A percentile compares a stretch with the other conserved stretches of the same genome.
phyloP scores from a whole-genome alignment of 2,113 vertebrate genomes.

The Platysternon megacephalum region DNA sequence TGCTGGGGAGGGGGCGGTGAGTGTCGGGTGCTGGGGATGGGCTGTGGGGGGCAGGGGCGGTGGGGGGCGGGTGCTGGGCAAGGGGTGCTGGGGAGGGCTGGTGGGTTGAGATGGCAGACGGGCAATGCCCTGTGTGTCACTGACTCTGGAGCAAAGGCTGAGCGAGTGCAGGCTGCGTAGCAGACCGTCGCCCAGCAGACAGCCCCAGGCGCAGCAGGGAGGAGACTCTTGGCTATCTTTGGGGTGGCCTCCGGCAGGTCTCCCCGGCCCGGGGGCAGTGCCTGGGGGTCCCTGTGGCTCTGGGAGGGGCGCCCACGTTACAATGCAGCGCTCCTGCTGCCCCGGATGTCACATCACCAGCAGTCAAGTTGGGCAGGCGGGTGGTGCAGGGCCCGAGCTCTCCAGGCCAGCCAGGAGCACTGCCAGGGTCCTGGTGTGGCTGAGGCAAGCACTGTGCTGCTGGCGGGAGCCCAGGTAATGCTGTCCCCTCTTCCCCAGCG shows the following conservation, averaged over 20 bases:
- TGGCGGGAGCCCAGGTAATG: neutral
- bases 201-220: too few species aligned
- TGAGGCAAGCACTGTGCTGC: neutral
- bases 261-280: neutral
- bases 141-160: too few species aligned
- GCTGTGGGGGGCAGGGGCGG: too few species aligned
- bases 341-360: neutral
- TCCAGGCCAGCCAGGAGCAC: neutral
- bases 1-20: too few species aligned
- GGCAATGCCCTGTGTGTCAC: too few species aligned
- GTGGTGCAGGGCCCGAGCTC: neutral
- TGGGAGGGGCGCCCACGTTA: neutral
- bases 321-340: neutral
- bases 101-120: too few species aligned
- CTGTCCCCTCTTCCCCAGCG: slow-evolving; percentile 70
- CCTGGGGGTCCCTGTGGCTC: neutral
- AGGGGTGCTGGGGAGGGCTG: too few species aligned
- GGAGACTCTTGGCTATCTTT: neutral
- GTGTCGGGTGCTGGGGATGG: too few species aligned
- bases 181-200: too few species aligned
- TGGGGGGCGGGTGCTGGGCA: too few species aligned
- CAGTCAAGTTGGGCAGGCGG: neutral
- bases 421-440: neutral
- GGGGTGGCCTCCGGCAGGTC: neutral
- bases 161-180: too few species aligned